phyloP scores from a whole-genome alignment of 1,140 invertebrate genomes.

The Pogonomyrmex californicus region DNA sequence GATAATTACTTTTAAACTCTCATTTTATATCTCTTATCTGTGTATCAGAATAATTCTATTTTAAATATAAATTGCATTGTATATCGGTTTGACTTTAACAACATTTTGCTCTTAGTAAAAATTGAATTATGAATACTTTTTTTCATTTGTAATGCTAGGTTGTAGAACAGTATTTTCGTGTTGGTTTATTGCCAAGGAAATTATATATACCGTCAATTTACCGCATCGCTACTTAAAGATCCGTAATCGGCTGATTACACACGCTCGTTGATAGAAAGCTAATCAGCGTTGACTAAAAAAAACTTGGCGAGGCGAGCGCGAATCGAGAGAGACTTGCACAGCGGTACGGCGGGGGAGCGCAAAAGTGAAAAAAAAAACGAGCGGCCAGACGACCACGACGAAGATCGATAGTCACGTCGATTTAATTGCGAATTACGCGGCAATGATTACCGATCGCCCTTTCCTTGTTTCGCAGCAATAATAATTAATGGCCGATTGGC shows the following conservation, averaged over 20 bases:
- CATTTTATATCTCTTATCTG: not conserved
- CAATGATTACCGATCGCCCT: constrained; percentile 46
- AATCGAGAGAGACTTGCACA: constrained; percentile 40
- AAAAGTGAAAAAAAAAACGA: constrained; percentile 44
- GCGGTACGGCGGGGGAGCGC: not conserved
- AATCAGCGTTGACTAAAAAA: constrained; percentile 19
- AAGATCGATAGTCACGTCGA: constrained; percentile 55
- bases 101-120: not conserved
- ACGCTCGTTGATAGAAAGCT: constrained; percentile 29
- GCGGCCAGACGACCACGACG: constrained; percentile 24
- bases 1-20: not conserved
- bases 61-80: not conserved
- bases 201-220: constrained; percentile 4
- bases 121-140: not conserved
- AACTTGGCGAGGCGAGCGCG: constrained; percentile 29
- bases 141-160: not conserved
- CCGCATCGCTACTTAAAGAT: not conserved
- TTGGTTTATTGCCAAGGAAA: not conserved
- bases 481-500: constrained; percentile 47
- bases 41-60: not conserved
- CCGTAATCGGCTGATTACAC: constrained; percentile 28
- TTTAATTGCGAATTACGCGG: constrained; percentile 61
- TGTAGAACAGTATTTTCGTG: not conserved
- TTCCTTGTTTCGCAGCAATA: constrained; percentile 62
- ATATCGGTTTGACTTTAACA: not conserved